Evolutionary conservation across 2,797 vertebrate genomes (phyloP).

Genomic region (Tapirus indicus): DNA sequence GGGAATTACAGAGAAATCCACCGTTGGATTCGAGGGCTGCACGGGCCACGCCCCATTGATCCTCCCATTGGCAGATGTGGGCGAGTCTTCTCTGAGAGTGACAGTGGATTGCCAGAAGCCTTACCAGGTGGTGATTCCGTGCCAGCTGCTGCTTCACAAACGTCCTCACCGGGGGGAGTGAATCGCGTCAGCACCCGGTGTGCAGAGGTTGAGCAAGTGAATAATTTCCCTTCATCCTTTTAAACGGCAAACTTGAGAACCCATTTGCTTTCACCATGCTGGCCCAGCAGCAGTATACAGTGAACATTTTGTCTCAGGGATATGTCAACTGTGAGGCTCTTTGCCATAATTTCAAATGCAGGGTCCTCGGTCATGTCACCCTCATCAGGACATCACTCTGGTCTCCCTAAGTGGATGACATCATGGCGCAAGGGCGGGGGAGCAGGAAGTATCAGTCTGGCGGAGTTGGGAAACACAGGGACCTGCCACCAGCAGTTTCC

Average conservation of each 20-base stretch:
- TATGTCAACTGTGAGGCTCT: not conserved
- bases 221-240: not conserved
- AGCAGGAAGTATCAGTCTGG: not conserved
- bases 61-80: not conserved
- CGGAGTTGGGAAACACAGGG: not conserved
- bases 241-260: not conserved
- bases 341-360: not conserved
- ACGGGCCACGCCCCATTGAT: not conserved
- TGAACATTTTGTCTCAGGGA: not conserved
- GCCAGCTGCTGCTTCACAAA: not conserved
- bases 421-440: not conserved
- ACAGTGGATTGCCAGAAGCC: not conserved
- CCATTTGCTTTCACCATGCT: not conserved
- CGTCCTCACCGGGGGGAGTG: not conserved
- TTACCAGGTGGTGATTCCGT: not conserved
- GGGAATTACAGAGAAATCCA: not conserved
- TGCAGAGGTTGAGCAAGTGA: no score
- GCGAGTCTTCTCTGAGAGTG: not conserved
- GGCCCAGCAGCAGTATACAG: not conserved
- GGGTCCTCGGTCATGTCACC: not conserved
- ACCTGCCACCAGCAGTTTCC: not conserved
- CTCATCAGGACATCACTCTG: not conserved
- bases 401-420: not conserved
- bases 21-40: accelerated
- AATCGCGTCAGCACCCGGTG: not conserved